Evolutionary conservation across 1,140 invertebrate species (phyloP), one percentile per base, ranked within the genome.

Genomic region (fruit fly (Drosophila melanogaster)): DNA sequence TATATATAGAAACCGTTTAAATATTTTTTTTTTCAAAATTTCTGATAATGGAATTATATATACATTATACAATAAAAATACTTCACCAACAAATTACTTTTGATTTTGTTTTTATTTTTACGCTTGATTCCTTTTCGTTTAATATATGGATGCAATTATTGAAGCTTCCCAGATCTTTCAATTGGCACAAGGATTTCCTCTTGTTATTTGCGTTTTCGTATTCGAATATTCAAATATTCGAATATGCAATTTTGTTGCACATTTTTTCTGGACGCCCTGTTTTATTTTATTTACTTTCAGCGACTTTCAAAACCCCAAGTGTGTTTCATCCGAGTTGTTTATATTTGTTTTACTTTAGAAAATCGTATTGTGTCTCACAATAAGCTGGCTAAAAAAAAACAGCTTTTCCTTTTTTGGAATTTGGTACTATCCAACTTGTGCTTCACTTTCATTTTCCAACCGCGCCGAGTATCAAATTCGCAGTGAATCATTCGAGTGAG

Each of bases 21-120:
- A 65, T 67, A 83, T 49, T 66, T 89, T 77, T 77, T 89, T 79
- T 66, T 75, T 77, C 73, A 81, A 90, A 79, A 81, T 81, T 89
- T 80, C 78, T 90, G 72, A 83, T 79, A 81, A 86, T 78, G 58
- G 69, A 81, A 81, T 30, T 30, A 30, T 30, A 30, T 30, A 30
- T 30, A 30, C 30, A 78, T 75, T 77, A 81, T 71, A 79, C 71
- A 90, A 90, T 85, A 90, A 81, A 79, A 70, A 70, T 90, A 86
- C 81, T 86, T 86, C 77, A 87, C 87, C 79, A 87, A 77, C 51
- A 65, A 79, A 51, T 62, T 41, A 41, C 61, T 55, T 77, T 54
- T 57, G 10, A 26, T 49, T 75, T 75, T 71, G 41, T 84, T 67
- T 66, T 81, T 77, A 56, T 79, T 66, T 75, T 11, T 46, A 14